Conservation (phyloP, 2,113 vertebrate species). For the Cinclus cinclus region DNA sequence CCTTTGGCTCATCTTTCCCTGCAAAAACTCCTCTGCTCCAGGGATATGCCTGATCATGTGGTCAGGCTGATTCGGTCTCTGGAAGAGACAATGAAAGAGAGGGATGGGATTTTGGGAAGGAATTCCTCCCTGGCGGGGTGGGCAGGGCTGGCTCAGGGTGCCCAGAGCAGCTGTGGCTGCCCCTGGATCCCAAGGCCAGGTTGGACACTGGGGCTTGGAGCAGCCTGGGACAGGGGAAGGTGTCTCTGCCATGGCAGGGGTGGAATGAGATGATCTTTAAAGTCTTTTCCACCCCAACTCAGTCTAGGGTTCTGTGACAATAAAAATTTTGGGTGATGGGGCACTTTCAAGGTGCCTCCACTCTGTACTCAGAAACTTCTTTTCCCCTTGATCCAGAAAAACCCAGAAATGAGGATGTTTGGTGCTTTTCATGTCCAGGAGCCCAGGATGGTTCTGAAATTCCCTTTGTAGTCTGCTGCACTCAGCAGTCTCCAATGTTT, state of each 20-base stretch:
- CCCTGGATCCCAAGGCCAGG: not conserved
- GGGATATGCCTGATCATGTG: not conserved
- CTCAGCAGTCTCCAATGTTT: not conserved
- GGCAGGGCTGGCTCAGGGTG: not conserved
- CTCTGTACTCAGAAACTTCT: not conserved
- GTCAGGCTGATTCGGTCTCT: not conserved
- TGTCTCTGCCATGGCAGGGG: not conserved
- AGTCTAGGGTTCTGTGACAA: not conserved
- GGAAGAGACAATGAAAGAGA: not conserved
- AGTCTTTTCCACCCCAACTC: not conserved
- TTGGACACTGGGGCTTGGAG: not conserved
- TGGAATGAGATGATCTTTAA: fast-evolving
- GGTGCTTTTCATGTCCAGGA: not conserved
- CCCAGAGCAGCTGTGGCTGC: not conserved
- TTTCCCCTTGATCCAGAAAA: not conserved
- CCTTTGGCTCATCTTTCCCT: not conserved
- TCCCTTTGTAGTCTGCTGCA: not conserved
- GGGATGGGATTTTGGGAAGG: not conserved
- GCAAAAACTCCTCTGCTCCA: not conserved
- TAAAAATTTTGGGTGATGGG: not conserved
- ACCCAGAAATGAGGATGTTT: not conserved
- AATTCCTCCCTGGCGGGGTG: fast-evolving
- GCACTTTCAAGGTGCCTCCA: not conserved
- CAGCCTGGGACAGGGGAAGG: not conserved
- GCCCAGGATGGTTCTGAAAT: not conserved